Percentiles rank a stretch among this genome's conserved stretches.
Evolutionary conservation across 2,113 vertebrate species (phyloP).

Genomic region (Brevimyrus niger): DNA sequence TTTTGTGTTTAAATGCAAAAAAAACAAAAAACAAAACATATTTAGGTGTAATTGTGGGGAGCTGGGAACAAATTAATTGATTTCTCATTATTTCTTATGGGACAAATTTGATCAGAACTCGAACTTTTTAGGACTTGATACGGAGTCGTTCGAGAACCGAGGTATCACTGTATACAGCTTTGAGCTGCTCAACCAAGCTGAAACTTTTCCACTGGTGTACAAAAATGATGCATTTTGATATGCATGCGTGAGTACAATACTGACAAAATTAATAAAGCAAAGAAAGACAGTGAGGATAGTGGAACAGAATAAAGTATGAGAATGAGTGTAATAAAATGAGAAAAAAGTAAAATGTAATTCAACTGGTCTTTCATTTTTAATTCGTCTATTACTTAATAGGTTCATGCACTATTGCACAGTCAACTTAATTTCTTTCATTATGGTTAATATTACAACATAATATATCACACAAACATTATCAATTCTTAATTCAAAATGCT

Average conservation of each 20-base stretch:
- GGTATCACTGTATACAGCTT: no score
- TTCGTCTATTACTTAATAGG: constrained; percentile 1
- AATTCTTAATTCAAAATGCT: constrained; percentile 1
- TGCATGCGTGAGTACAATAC: not conserved
- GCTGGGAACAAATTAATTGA: no score
- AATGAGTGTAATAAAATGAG: not conserved
- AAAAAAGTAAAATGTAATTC: not conserved
- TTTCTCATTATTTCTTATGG: no score
- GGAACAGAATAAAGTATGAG: not conserved
- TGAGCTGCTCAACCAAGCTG: not conserved
- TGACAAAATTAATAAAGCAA: not conserved
- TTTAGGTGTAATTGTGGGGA: no score
- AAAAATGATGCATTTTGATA: not conserved
- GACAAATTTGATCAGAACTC: no score
- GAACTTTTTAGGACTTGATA: no score
- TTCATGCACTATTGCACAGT: not conserved
- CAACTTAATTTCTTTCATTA: constrained; percentile 9
- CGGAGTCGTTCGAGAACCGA: no score
- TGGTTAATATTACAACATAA: constrained; percentile 7
- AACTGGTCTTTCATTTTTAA: constrained; percentile 7
- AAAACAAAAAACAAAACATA: no score
- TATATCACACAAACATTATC: constrained; percentile 13
- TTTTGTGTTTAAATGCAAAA: no score
- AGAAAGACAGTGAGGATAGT: not conserved
- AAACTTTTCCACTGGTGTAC: not conserved